Evolutionary conservation across 2,797 vertebrate species (phyloP).

Genomic region (Cryptoprocta ferox): DNA sequence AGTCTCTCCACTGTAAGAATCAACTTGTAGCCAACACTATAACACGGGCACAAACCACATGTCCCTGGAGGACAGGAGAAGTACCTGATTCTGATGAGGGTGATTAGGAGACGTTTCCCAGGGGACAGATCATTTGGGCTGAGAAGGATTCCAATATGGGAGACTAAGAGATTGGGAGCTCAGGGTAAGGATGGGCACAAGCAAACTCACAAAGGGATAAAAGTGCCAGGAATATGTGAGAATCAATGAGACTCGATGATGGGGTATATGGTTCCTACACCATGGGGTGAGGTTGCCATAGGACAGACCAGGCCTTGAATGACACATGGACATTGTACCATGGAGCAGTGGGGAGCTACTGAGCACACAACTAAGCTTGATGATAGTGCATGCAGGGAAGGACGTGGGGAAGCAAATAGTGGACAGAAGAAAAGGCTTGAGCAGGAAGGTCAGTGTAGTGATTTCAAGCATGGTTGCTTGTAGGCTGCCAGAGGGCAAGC

Average conservation of each 20-base stretch:
- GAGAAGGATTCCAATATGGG: neutral
- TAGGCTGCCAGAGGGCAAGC: neutral
- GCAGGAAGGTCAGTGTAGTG: neutral
- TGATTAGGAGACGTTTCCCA: neutral
- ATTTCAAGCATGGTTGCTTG: neutral
- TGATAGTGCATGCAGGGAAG: neutral
- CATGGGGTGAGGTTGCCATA: neutral
- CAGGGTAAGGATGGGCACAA: neutral
- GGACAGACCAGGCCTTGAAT: neutral
- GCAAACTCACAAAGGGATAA: neutral
- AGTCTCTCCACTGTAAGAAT: neutral
- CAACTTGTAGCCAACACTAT: neutral
- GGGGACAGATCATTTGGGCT: neutral
- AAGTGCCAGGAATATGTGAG: neutral
- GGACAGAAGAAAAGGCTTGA: neutral
- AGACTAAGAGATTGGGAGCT: neutral
- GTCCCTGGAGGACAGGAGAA: neutral
- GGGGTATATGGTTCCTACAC: neutral
- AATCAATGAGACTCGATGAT: neutral
- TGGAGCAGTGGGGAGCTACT: neutral
- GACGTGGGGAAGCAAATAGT: neutral
- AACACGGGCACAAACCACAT: neutral
- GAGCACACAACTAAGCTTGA: neutral
- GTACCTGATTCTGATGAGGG: neutral
- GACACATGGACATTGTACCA: neutral